Conservation (phyloP, 2,113 vertebrate species). For the Percina caprodes region DNA sequence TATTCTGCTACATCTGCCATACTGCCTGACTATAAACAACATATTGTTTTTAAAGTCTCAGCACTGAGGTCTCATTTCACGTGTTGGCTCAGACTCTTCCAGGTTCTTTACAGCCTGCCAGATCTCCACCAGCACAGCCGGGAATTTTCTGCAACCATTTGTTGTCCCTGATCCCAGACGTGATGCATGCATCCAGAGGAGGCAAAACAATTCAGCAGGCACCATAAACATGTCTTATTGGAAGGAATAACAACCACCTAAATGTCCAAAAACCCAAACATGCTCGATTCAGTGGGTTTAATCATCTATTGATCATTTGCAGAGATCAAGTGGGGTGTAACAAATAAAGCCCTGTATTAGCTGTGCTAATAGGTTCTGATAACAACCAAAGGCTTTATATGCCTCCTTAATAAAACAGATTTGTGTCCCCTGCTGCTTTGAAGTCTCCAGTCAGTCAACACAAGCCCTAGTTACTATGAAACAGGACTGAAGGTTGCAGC, state of each 20-base stretch:
- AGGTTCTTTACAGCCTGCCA: slow-evolving; percentile 47
- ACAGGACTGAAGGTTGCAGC: slow-evolving; percentile 23
- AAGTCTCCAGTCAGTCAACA: slow-evolving; percentile 30
- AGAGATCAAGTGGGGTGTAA: slow-evolving; percentile 14
- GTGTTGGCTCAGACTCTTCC: slow-evolving; percentile 28
- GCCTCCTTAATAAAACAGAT: slow-evolving; percentile 42
- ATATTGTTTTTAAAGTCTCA: slow-evolving; percentile 44
- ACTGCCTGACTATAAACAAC: slow-evolving; percentile 43
- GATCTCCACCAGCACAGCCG: slow-evolving; percentile 30
- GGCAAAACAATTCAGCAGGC: slow-evolving; percentile 22
- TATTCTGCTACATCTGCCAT: slow-evolving; percentile 35
- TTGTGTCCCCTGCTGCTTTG: slow-evolving; percentile 30
- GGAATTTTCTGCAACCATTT: slow-evolving; percentile 36
- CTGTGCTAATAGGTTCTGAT: slow-evolving; percentile 18
- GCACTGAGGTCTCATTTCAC: slow-evolving; percentile 52
- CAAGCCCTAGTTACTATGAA: slow-evolving; percentile 10
- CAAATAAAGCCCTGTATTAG: slow-evolving; percentile 27
- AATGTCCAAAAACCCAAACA: slow-evolving; percentile 21
- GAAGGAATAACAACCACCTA: slow-evolving; percentile 20
- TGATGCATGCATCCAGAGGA: slow-evolving; percentile 38
- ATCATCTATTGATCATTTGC: slow-evolving; percentile 26
- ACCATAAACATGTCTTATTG: slow-evolving; percentile 43
- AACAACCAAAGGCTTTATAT: slow-evolving; percentile 7
- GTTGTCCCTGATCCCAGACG: slow-evolving; percentile 58
- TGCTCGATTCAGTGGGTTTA: slow-evolving; percentile 38